Evolutionary conservation across 2,797 vertebrate species (phyloP).

Genomic region (Helicolenus hilgendorfi): DNA sequence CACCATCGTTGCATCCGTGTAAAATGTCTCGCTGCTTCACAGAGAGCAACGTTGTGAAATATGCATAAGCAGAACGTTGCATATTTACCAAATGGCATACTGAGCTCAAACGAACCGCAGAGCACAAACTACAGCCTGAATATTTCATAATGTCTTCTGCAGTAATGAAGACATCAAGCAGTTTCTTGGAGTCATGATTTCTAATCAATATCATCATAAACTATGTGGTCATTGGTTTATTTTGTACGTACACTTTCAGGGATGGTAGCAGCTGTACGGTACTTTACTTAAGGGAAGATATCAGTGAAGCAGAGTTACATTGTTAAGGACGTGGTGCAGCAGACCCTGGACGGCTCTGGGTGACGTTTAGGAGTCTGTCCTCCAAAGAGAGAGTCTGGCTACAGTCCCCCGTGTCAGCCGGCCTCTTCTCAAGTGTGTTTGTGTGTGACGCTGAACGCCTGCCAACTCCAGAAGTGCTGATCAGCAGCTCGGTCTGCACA

Average conservation of each 20-base stretch:
- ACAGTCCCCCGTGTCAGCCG: background rate
- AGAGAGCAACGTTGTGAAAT: conserved; percentile 20
- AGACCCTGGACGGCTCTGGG: background rate
- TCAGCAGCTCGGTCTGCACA: background rate
- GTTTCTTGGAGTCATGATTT: background rate
- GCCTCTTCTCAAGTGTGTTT: background rate
- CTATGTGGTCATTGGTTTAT: background rate
- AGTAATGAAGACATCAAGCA: background rate
- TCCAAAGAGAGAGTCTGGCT: background rate
- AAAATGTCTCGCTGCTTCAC: background rate
- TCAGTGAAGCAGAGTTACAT: background rate
- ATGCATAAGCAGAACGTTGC: conserved; percentile 23
- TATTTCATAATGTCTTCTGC: background rate
- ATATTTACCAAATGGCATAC: conserved; percentile 2
- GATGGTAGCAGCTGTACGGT: background rate
- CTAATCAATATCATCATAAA: background rate
- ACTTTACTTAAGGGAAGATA: background rate
- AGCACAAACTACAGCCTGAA: background rate
- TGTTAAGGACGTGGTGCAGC: background rate
- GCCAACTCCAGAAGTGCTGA: conserved; percentile 39
- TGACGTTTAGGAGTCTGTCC: background rate
- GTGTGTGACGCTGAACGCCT: conserved; percentile 23
- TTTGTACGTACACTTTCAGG: background rate
- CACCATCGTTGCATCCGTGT: background rate
- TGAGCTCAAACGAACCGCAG: background rate